A percentile compares a stretch with the other conserved stretches of the same genome.
Evolutionary conservation across 1,140 invertebrate genomes (phyloP).

Genomic region (Sinella curviseta): DNA sequence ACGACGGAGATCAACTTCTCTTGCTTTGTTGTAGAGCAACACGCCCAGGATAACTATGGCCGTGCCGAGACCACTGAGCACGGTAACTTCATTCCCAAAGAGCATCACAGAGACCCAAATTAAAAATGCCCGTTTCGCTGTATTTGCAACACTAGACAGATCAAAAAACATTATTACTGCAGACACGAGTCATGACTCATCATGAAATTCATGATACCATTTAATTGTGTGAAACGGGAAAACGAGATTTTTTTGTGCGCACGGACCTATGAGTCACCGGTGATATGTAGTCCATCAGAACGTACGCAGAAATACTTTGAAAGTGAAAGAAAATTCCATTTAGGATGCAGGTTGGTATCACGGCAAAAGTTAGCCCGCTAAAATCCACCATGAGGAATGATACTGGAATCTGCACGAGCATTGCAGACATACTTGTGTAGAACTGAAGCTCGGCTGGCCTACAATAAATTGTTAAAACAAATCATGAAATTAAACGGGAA

Average conservation of each 20-base stretch:
- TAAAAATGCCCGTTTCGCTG: constrained; percentile 77
- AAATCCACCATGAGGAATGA: constrained; percentile 71
- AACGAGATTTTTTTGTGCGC: constrained; percentile 50
- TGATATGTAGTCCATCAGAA: constrained; percentile 81
- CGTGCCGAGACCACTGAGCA: constrained; percentile 75
- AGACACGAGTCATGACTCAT: not conserved
- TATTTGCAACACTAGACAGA: constrained; percentile 77
- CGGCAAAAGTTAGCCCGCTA: constrained; percentile 56
- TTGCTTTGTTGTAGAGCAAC: constrained; percentile 73
- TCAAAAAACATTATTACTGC: constrained; percentile 33
- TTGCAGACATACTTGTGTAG: constrained; percentile 76
- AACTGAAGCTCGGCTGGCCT: constrained; percentile 84
- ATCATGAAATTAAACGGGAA: constrained; percentile 24
- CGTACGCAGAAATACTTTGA: constrained; percentile 83
- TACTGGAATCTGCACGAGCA: constrained; percentile 76
- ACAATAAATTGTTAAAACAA: constrained; percentile 36
- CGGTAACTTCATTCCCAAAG: constrained; percentile 77
- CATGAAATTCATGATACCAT: constrained; percentile 31
- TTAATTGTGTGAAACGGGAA: constrained; percentile 26
- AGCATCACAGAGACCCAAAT: constrained; percentile 80
- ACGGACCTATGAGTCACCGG: constrained; percentile 87
- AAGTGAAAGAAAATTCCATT: constrained; percentile 84
- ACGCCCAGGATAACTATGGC: constrained; percentile 74
- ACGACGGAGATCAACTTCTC: constrained; percentile 42
- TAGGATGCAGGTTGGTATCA: constrained; percentile 67